A percentile compares a stretch with the other conserved stretches of the same genome.
Evolutionary conservation across 1,140 invertebrate species (phyloP).

Genomic region (Idris sp.): DNA sequence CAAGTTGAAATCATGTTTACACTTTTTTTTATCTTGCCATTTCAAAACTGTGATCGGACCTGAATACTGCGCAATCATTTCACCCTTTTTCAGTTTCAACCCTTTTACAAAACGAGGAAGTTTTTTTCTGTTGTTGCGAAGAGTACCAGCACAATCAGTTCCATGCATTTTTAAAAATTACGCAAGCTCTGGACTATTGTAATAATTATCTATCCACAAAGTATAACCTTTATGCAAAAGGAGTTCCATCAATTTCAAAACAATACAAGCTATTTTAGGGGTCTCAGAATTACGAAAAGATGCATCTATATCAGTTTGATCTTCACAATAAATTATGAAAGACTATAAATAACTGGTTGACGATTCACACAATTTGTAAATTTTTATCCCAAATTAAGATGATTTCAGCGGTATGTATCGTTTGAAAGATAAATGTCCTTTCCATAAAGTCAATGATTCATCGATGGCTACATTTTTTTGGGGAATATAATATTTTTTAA

Average conservation of each 20-base stretch:
- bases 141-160: constrained; percentile 53
- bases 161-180: constrained; percentile 57
- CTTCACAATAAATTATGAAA: constrained; percentile 50
- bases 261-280: constrained; percentile 9
- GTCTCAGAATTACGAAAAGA: background rate
- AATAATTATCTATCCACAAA: constrained; percentile 72
- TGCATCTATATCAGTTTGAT: background rate
- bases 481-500: too few relatives aligned
- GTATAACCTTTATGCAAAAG: constrained; percentile 64
- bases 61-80: too few relatives aligned
- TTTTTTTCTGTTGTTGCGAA: constrained; percentile 21
- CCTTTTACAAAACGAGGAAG: too few relatives aligned
- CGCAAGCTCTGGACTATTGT: constrained; percentile 58
- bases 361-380: constrained; percentile 60
- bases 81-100: too few relatives aligned
- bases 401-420: constrained; percentile 66
- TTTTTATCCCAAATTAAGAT: constrained; percentile 63
- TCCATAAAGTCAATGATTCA: constrained; percentile 62
- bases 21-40: too few relatives aligned
- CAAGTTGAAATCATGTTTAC: too few relatives aligned
- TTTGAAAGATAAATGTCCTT: constrained; percentile 60
- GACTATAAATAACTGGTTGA: constrained; percentile 53
- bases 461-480: constrained; percentile 18
- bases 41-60: too few relatives aligned
- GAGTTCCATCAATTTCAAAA: constrained; percentile 59